These are phyloP conservation scores for Euphonia xanthogaster DNA, from an alignment of 2,797 vertebrate species.

Conservation along the genomic window DNA sequence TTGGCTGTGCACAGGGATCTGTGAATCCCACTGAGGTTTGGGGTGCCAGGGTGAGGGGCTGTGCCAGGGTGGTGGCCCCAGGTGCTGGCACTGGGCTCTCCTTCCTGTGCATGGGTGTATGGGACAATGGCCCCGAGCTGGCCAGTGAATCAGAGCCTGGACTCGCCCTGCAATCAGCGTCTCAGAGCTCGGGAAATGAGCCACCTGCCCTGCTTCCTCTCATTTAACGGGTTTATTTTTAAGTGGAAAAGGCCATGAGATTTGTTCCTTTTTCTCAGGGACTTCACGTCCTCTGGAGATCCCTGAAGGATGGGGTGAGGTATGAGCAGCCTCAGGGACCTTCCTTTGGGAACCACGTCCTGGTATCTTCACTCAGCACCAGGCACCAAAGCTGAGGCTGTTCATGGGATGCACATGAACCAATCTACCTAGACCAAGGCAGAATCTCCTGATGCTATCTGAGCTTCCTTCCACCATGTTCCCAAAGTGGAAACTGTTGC, in stretches of 20 bases:
- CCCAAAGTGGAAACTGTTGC: background rate
- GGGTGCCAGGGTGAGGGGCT: background rate
- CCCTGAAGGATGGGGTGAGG: background rate
- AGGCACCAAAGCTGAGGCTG: background rate
- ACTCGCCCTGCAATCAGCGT: background rate
- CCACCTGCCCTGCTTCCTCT: background rate
- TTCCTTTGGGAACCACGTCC: background rate
- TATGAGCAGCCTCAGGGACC: background rate
- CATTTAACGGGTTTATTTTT: conserved; percentile 36
- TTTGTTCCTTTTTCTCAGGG: conserved; percentile 26
- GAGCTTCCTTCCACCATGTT: accelerated
- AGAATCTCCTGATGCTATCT: background rate
- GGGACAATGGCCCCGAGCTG: background rate
- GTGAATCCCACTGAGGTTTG: accelerated
- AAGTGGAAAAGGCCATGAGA: conserved; percentile 8
- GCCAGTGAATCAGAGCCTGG: background rate
- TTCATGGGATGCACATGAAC: background rate
- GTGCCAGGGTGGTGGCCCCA: accelerated
- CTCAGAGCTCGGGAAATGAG: accelerated
- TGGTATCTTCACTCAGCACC: background rate
- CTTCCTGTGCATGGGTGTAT: background rate
- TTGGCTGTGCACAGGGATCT: background rate
- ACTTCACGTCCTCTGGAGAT: background rate
- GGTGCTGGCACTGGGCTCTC: accelerated
- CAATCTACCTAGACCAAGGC: background rate